phyloP scores from a whole-genome alignment of 2,888 invertebrate genomes.

The Steromphala cineraria region DNA sequence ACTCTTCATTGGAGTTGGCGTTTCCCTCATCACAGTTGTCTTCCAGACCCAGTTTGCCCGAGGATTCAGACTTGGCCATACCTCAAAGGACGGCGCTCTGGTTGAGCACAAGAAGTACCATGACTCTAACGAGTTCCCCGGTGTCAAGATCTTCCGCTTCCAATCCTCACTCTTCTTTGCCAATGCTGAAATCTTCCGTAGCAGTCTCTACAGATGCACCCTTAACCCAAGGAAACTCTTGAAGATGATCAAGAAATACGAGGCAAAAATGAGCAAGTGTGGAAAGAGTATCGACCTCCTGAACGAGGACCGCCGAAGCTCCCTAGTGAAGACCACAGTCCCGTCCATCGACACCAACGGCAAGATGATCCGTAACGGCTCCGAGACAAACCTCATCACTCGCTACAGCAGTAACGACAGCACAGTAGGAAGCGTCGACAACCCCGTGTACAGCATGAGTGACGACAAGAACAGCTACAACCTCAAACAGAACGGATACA shows the following conservation, averaged over 20 bases:
- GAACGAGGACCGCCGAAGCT: slow-evolving; percentile 29
- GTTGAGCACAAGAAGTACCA: slow-evolving; percentile 60
- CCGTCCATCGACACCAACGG: slow-evolving; percentile 12
- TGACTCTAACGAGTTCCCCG: slow-evolving; percentile 60
- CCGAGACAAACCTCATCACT: neutral
- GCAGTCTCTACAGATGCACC: slow-evolving; percentile 63
- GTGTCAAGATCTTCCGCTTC: slow-evolving; percentile 69
- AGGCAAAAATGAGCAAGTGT: slow-evolving; percentile 28
- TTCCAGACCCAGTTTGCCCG: slow-evolving; percentile 67
- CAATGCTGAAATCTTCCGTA: slow-evolving; percentile 71
- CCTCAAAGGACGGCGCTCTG: slow-evolving; percentile 54
- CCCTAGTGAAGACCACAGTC: slow-evolving; percentile 30
- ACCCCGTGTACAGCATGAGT: slow-evolving; percentile 41
- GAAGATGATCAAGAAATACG: slow-evolving; percentile 64
- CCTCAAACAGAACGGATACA: slow-evolving; percentile 15
- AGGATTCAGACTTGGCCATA: slow-evolving; percentile 62
- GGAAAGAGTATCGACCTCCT: neutral
- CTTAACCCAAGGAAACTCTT: slow-evolving; percentile 67
- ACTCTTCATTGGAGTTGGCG: slow-evolving; percentile 66
- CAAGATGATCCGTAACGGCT: neutral
- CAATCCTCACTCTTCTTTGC: slow-evolving; percentile 71
- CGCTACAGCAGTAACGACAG: slow-evolving; percentile 22
- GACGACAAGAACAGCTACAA: slow-evolving; percentile 36
- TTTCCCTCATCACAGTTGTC: slow-evolving; percentile 67
- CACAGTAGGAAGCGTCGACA: slow-evolving; percentile 42